phyloP scores from a whole-genome alignment of 1,140 invertebrate genomes.

The Drosophila lowei region DNA sequence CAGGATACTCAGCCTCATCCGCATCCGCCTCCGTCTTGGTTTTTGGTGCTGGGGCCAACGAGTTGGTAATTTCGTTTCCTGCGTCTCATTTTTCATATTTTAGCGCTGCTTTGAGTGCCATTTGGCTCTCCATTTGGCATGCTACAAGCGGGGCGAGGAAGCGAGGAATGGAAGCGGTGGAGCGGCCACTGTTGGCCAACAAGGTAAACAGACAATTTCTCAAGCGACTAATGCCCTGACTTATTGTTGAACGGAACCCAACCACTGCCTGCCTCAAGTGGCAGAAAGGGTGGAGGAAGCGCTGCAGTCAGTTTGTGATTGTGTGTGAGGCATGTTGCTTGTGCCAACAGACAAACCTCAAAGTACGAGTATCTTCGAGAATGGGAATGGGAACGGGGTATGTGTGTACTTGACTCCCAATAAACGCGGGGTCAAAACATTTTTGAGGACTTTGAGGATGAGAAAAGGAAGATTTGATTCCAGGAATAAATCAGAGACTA shows the following conservation, averaged over 20 bases:
- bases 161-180: constrained; percentile 23
- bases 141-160: constrained; percentile 27
- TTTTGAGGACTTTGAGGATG: too few relatives aligned
- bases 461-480: too few relatives aligned
- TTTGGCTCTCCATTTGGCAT: constrained; percentile 78
- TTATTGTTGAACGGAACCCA: constrained; percentile 59
- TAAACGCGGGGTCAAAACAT: too few relatives aligned
- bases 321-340: constrained; percentile 27
- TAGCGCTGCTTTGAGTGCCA: constrained; percentile 68
- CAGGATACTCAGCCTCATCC: constrained; percentile 48
- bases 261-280: too few relatives aligned
- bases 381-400: neutral
- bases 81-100: constrained; percentile 80
- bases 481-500: too few relatives aligned
- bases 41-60: constrained; percentile 10
- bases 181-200: constrained; percentile 56
- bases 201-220: constrained; percentile 80
- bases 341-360: constrained; percentile 44
- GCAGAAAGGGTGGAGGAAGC: neutral
- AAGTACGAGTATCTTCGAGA: constrained; percentile 4
- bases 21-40: neutral
- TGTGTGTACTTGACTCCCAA: too few relatives aligned
- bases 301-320: constrained; percentile 10
- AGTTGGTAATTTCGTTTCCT: constrained; percentile 72
- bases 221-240: constrained; percentile 77